Conservation (phyloP, 2,113 vertebrate genomes). For the Ctenodactylus gundi region DNA sequence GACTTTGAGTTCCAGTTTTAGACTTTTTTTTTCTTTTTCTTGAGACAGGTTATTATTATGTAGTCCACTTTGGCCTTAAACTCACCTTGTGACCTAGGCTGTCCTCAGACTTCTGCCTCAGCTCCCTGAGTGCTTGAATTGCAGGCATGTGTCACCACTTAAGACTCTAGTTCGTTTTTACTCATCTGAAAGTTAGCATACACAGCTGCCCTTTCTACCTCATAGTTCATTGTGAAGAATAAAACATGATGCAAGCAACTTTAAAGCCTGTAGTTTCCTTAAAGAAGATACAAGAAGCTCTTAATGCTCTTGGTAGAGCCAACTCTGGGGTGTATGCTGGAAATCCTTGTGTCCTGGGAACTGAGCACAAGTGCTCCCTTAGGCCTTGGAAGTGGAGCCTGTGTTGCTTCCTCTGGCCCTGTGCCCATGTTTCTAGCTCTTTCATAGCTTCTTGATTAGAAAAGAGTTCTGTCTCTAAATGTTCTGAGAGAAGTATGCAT, state of each 20-base stretch:
- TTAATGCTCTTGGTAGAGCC: not conserved
- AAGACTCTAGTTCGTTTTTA: not conserved
- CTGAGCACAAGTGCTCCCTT: not conserved
- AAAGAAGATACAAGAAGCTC: not conserved
- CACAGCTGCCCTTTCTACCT: constrained; percentile 50
- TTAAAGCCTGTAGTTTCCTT: not conserved
- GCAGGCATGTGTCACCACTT: not conserved
- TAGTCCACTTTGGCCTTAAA: not conserved
- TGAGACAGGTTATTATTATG: not conserved
- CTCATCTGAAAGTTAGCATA: not conserved
- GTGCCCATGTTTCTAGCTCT: not conserved
- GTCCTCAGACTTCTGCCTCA: not conserved
- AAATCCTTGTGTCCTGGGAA: not conserved
- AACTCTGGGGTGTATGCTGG: not conserved
- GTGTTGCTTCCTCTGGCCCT: not conserved
- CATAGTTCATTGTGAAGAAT: not conserved
- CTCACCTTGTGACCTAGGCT: not conserved
- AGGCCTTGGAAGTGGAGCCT: not conserved
- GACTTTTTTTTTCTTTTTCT: not conserved
- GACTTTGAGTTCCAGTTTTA: too few relatives aligned
- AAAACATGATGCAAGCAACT: not conserved
- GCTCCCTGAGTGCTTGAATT: not conserved
- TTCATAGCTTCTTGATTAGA: not conserved
- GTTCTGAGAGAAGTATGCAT: not conserved
- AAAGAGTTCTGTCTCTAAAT: not conserved